These are phyloP conservation scores for Flexamia atlantica DNA, from an alignment of 2,888 invertebrate species.

Conservation along the genomic window DNA sequence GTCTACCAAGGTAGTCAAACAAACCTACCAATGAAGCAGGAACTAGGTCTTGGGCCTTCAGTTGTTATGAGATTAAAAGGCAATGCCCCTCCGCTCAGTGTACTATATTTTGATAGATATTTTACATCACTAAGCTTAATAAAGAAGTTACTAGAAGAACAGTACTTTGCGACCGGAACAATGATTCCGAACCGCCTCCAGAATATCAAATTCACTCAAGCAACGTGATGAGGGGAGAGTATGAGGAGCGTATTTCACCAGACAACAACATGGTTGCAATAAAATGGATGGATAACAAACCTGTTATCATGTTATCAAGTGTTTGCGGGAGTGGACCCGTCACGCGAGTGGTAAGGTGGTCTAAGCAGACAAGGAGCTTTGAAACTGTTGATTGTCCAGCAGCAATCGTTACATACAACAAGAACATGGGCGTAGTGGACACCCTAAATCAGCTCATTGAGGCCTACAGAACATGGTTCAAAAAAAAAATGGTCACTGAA, in stretches of 20 bases:
- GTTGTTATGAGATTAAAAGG: conserved; percentile 39
- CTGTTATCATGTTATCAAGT: not conserved
- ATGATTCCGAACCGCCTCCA: too few relatives aligned
- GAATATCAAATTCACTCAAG: not conserved
- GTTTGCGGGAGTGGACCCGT: conserved; percentile 53
- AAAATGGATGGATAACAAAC: conserved; percentile 50
- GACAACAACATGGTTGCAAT: conserved; percentile 18
- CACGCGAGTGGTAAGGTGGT: conserved; percentile 13
- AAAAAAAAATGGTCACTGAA: conserved; percentile 47
- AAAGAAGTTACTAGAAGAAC: not conserved
- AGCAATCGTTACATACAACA: conserved; percentile 31
- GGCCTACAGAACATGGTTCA: conserved; percentile 47
- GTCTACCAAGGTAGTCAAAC: conserved; percentile 6
- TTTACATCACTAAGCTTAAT: not conserved
- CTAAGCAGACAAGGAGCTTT: not conserved
- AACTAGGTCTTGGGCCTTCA: not conserved
- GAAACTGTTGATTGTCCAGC: conserved; percentile 25
- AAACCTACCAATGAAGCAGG: not conserved
- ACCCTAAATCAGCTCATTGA: conserved; percentile 46
- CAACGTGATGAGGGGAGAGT: conserved; percentile 30
- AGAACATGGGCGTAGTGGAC: conserved; percentile 48
- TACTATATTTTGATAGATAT: conserved; percentile 33
- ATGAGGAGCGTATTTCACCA: conserved; percentile 16
- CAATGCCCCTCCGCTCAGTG: not conserved
- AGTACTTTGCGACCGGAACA: not conserved